A percentile compares a stretch with the other conserved stretches of the same genome.
phyloP scores from a whole-genome alignment of 2,113 vertebrate species.

The Grantiella picta region DNA sequence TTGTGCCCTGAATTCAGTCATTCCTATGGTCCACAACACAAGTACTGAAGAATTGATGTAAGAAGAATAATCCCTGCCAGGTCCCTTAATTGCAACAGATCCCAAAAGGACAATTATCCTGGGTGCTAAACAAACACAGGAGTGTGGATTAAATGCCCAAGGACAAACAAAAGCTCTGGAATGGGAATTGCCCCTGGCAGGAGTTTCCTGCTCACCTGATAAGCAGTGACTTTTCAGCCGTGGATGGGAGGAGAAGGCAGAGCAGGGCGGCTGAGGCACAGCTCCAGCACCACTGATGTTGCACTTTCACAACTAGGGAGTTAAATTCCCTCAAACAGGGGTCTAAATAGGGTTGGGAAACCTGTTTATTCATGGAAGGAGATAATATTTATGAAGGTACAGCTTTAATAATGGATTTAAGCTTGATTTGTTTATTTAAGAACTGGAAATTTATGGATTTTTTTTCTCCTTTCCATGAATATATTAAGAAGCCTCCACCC shows the following conservation, averaged over 20 bases:
- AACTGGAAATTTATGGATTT: neutral
- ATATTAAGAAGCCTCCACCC: neutral
- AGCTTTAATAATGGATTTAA: neutral
- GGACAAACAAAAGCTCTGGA: neutral
- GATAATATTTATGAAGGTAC: neutral
- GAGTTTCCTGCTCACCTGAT: neutral
- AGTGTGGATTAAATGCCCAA: neutral
- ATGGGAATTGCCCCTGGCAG: neutral
- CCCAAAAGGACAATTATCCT: neutral
- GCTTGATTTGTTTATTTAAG: neutral
- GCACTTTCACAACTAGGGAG: neutral
- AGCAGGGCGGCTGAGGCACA: neutral
- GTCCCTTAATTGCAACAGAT: neutral
- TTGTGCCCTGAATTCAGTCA: fast-evolving
- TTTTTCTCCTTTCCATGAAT: neutral
- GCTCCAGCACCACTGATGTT: neutral
- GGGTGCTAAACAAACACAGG: neutral
- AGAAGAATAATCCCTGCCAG: neutral
- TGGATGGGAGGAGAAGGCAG: neutral
- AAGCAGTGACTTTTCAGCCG: neutral
- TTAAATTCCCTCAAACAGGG: neutral
- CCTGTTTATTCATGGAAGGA: neutral
- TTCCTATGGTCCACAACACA: neutral
- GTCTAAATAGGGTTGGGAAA: neutral
- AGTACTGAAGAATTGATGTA: neutral